Percentiles rank a stretch among this genome's conserved stretches.
phyloP scores from a whole-genome alignment of 2,888 invertebrate genomes.

The Dexiosoma caninum region DNA sequence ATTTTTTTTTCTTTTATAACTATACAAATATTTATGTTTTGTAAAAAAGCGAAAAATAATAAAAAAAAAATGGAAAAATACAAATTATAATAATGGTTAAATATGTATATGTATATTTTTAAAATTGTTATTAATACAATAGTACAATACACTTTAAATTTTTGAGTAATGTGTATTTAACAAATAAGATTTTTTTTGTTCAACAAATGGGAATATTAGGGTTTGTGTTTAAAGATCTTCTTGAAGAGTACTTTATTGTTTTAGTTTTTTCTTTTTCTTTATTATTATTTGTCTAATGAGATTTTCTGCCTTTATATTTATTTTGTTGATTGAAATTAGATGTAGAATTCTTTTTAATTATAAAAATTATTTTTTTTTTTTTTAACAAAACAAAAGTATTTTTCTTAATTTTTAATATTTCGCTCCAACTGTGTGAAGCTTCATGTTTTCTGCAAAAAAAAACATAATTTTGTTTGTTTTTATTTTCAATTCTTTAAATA shows the following conservation, averaged over 20 bases:
- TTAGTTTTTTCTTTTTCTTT: slow-evolving; percentile 33
- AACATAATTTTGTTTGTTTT: too few relatives aligned
- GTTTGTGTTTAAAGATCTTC: slow-evolving; percentile 45
- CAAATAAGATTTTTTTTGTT: slow-evolving; percentile 59
- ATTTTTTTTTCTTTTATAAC: slow-evolving; percentile 68
- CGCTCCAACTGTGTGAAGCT: too few relatives aligned
- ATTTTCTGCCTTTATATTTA: slow-evolving; percentile 43
- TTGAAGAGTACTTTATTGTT: slow-evolving; percentile 31
- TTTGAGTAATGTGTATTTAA: slow-evolving; percentile 45
- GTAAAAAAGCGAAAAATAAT: slow-evolving; percentile 40
- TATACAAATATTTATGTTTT: slow-evolving; percentile 51
- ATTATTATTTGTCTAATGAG: slow-evolving; percentile 61
- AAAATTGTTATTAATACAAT: slow-evolving; percentile 43
- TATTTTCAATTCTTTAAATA: slow-evolving; percentile 35
- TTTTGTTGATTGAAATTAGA: slow-evolving; percentile 30
- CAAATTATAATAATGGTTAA: slow-evolving; percentile 42
- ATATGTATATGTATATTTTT: slow-evolving; percentile 39
- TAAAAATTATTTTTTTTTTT: slow-evolving; percentile 23
- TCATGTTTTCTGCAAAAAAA: too few relatives aligned
- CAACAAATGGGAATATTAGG: slow-evolving; percentile 57
- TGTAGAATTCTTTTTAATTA: slow-evolving; percentile 31
- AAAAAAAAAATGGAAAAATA: slow-evolving; percentile 47
- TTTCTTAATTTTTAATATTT: slow-evolving; percentile 43
- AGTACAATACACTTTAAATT: slow-evolving; percentile 51
- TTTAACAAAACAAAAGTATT: too few relatives aligned